Conservation (phyloP, 2,888 invertebrate genomes). For the Operophtera brumata region DNA sequence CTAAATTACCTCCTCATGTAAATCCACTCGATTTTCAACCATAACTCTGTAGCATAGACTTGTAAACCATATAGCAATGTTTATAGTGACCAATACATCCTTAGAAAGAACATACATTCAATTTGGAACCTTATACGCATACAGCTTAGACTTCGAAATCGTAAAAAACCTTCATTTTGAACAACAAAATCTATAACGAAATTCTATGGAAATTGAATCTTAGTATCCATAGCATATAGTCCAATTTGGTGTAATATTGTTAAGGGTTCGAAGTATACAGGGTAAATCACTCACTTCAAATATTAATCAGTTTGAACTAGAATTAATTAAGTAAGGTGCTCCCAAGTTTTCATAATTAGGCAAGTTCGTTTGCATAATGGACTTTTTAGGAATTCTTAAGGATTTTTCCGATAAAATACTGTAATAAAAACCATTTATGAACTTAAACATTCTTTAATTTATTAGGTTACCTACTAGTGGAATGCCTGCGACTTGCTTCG, state of each 20-base stretch:
- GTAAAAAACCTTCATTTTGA: background rate
- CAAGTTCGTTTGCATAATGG: background rate
- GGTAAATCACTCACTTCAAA: constrained; percentile 7
- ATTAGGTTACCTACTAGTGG: no score
- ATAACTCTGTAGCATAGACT: background rate
- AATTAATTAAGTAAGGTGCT: constrained; percentile 11
- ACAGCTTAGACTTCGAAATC: background rate
- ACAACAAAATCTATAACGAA: background rate
- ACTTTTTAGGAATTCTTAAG: background rate
- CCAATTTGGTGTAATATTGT: background rate
- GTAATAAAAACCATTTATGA: background rate
- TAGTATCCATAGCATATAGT: background rate
- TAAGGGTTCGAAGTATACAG: background rate
- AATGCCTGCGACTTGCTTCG: no score
- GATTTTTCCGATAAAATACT: background rate
- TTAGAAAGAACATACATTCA: background rate
- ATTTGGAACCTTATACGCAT: background rate
- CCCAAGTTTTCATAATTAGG: constrained; percentile 1
- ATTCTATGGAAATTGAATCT: background rate
- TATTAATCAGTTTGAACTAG: constrained; percentile 12
- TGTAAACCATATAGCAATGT: background rate
- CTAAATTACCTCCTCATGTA: constrained; percentile 8
- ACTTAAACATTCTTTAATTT: no score
- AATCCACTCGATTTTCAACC: constrained; percentile 4
- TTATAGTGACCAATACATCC: background rate